Conservation (phyloP, 2,888 invertebrate species). For the Aquatica leii region DNA sequence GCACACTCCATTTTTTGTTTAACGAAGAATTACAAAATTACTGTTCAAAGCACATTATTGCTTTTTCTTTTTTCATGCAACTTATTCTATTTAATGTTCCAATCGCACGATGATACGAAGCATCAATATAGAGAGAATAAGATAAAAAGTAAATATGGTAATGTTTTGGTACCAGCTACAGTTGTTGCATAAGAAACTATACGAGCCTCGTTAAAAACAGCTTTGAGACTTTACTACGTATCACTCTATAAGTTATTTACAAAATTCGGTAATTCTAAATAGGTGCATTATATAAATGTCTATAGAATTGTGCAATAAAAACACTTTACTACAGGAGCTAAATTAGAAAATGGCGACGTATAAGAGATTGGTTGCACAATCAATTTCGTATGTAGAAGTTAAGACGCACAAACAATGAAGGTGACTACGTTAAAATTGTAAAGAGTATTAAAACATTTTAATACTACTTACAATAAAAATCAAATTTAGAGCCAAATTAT, state of each 20-base stretch:
- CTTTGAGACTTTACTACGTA: no score
- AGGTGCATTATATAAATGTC: no score
- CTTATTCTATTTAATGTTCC: no score
- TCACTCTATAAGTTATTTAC: no score
- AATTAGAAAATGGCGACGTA: slow-evolving; percentile 34
- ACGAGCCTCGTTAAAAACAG: no score
- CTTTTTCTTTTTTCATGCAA: no score
- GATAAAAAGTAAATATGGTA: slow-evolving; percentile 6
- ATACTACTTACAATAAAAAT: slow-evolving; percentile 37
- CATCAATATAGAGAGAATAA: not conserved
- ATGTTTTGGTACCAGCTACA: not conserved
- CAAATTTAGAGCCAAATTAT: slow-evolving; percentile 37
- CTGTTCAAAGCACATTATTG: no score
- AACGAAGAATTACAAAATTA: no score
- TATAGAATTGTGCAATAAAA: slow-evolving; percentile 11
- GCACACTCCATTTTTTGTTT: no score
- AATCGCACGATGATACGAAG: no score
- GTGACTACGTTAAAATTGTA: slow-evolving; percentile 13
- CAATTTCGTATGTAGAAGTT: slow-evolving; percentile 6
- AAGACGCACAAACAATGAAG: slow-evolving; percentile 7
- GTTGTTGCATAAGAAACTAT: slow-evolving; percentile 6
- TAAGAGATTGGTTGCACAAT: slow-evolving; percentile 32
- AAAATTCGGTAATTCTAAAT: no score
- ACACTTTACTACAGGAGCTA: slow-evolving; percentile 22
- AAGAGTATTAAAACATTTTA: slow-evolving; percentile 27